phyloP scores from a whole-genome alignment of 2,888 invertebrate species.

The Synergus itoensis region DNA sequence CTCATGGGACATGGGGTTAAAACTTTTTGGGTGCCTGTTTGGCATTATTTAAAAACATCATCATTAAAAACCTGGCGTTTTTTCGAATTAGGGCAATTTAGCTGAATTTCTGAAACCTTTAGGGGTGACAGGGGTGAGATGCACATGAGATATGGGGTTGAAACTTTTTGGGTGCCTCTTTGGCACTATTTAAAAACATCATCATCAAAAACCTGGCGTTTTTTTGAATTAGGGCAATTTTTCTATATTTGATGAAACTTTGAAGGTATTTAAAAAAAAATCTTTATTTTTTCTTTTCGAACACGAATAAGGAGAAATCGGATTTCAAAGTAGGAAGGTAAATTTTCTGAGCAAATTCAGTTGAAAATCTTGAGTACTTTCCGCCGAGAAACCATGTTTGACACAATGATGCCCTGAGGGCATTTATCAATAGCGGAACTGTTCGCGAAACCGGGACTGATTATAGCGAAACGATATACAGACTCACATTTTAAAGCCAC shows the following conservation, averaged over 20 bases:
- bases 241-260: background rate
- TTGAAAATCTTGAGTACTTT: background rate
- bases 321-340: background rate
- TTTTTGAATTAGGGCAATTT: too few species aligned
- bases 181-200: too few species aligned
- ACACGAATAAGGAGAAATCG: background rate
- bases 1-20: too few species aligned
- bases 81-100: too few species aligned
- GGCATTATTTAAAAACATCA: too few species aligned
- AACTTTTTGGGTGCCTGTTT: too few species aligned
- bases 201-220: too few species aligned
- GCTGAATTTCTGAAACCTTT: too few species aligned
- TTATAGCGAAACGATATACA: slow-evolving; percentile 51
- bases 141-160: too few species aligned
- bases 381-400: background rate
- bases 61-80: too few species aligned
- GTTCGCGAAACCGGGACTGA: slow-evolving; percentile 29
- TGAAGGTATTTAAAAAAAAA: background rate
- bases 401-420: slow-evolving; percentile 1
- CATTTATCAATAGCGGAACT: slow-evolving; percentile 37
- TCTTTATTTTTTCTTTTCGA: background rate
- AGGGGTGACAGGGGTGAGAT: too few species aligned
- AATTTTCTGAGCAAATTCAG: background rate
- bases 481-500: slow-evolving; percentile 49
- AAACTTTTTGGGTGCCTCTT: too few species aligned